These are phyloP conservation scores for Microcebus tavaratra DNA, from an alignment of 2,113 vertebrate species.

Conservation along the genomic window DNA sequence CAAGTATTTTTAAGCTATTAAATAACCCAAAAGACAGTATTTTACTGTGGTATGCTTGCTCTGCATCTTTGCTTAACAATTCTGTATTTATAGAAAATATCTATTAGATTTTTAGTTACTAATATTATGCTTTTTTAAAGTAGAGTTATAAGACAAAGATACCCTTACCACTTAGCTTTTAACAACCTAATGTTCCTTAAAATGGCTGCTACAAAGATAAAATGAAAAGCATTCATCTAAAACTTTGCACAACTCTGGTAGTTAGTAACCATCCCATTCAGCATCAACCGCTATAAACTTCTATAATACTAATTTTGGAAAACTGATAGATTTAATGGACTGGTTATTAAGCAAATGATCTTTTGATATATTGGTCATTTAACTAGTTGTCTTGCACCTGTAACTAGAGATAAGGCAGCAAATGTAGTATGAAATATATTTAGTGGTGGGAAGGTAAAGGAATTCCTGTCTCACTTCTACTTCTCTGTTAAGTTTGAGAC, in stretches of 20 bases:
- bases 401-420: neutral
- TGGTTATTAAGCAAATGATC: neutral
- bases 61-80: neutral
- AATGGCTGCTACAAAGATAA: neutral
- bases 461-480: neutral
- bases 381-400: neutral
- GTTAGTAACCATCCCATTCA: neutral
- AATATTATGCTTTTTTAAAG: neutral
- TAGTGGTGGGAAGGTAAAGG: neutral
- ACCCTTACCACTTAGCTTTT: neutral
- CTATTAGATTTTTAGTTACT: neutral
- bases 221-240: neutral
- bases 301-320: neutral
- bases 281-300: neutral
- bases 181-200: neutral
- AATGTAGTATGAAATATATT: neutral
- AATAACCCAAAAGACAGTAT: neutral
- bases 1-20: conserved; percentile 44
- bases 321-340: neutral
- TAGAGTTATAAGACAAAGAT: conserved; percentile 22
- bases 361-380: neutral
- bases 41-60: conserved; percentile 9
- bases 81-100: neutral
- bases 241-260: neutral
- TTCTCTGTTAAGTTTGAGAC: neutral